Evolutionary conservation across 64 coral and sea anemone genomes (phyloP).

Genomic region (Pocillopora verrucosa): DNA sequence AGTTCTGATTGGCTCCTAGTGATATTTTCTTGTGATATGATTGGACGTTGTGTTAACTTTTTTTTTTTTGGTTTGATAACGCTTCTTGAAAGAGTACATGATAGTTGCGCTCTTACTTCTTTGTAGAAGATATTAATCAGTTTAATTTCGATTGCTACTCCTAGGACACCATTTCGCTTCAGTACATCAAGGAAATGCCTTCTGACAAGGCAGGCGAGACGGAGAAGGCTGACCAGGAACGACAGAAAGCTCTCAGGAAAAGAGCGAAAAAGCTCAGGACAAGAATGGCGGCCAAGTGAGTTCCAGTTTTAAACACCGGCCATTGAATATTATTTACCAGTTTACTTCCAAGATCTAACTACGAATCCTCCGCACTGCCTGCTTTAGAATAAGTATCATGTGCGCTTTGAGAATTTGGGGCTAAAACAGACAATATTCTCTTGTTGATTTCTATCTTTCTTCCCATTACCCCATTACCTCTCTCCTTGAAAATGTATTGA

Average conservation of each 20-base stretch:
- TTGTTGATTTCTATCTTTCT: not conserved
- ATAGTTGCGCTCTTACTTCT: no score
- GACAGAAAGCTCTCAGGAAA: conserved; percentile 88
- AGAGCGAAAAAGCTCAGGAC: conserved; percentile 93
- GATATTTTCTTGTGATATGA: no score
- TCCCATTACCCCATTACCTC: not conserved
- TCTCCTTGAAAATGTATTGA: no score
- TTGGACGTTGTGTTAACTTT: no score
- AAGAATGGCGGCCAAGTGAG: conserved; percentile 95
- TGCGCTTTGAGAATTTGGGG: no score
- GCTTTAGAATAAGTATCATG: no score
- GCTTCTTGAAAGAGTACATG: no score
- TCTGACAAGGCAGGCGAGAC: conserved; percentile 74
- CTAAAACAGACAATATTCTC: no score
- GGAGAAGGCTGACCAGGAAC: conserved; percentile 79
- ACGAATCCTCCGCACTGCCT: no score
- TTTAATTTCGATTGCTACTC: not conserved
- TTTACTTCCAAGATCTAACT: no score
- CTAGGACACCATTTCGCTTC: conserved; percentile 84
- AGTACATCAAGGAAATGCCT: conserved; percentile 91
- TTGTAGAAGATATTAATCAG: conserved; percentile 7
- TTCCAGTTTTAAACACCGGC: not conserved
- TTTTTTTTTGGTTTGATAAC: no score
- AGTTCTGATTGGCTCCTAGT: no score
- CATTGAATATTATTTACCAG: not conserved